A percentile compares a stretch with the other conserved stretches of the same genome.
phyloP scores from a whole-genome alignment of 35 echinoderm and acorn worm species.

The Acanthaster planci region DNA sequence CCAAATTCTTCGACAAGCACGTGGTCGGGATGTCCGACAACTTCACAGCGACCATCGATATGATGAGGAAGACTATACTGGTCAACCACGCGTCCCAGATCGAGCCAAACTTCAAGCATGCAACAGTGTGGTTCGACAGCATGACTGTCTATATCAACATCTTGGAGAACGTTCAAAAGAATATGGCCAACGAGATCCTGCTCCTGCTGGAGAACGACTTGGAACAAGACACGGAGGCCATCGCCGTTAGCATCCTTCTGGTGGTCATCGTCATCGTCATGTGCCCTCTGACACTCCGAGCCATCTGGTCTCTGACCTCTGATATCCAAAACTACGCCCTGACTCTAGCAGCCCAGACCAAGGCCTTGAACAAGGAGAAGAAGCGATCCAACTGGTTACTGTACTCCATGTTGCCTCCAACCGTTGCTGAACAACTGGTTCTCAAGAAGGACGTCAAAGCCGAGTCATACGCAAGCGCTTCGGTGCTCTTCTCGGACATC shows the following conservation, averaged over 20 bases:
- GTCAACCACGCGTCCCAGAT: slow-evolving; percentile 4
- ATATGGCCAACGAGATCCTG: slow-evolving; percentile 60
- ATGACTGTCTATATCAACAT: slow-evolving; percentile 80
- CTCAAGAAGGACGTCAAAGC: slow-evolving; percentile 48
- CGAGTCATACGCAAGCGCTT: slow-evolving; percentile 59
- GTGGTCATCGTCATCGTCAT: slow-evolving; percentile 68
- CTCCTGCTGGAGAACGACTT: slow-evolving; percentile 50
- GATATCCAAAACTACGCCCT: slow-evolving; percentile 71
- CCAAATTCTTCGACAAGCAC: slow-evolving; percentile 40
- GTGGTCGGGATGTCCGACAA: slow-evolving; percentile 36
- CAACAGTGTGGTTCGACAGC: slow-evolving; percentile 65
- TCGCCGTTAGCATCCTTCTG: slow-evolving; percentile 59
- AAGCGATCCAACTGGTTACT: slow-evolving; percentile 64
- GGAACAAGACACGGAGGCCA: slow-evolving; percentile 60
- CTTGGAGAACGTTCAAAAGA: slow-evolving; percentile 70
- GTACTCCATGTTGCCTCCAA: slow-evolving; percentile 67
- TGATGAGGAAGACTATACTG: slow-evolving; percentile 58
- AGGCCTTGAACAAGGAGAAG: slow-evolving; percentile 62
- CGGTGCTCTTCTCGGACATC: slow-evolving; percentile 65
- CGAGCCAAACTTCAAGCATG: slow-evolving; percentile 55
- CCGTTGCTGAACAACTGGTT: slow-evolving; percentile 67
- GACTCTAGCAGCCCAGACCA: slow-evolving; percentile 63
- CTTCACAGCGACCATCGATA: slow-evolving; percentile 34
- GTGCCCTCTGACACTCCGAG: slow-evolving; percentile 69
- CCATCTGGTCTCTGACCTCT: slow-evolving; percentile 53